Conservation (phyloP, 64 coral and sea anemone species). For the Stichodactyla helianthus region DNA sequence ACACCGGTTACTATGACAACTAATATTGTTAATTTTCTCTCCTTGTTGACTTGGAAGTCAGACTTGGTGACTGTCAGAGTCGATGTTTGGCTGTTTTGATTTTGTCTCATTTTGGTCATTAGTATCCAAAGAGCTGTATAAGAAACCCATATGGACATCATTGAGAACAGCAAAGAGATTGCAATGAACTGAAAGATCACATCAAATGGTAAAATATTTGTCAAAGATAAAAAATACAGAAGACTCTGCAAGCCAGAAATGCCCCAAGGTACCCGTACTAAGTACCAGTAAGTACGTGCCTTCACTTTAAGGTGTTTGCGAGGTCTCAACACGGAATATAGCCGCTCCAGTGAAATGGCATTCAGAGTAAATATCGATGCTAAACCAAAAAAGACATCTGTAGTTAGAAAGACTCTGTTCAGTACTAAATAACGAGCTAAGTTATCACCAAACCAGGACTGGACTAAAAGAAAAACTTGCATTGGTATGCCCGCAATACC, state of each 20-base stretch:
- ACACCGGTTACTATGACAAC: constrained; percentile 21
- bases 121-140: not conserved
- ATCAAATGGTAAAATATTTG: not conserved
- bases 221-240: not conserved
- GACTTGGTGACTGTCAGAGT: not conserved
- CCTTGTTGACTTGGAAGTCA: not conserved
- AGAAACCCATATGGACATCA: not conserved
- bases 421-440: constrained; percentile 16
- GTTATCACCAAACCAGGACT: not conserved
- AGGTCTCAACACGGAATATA: constrained; percentile 23
- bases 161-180: not conserved
- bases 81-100: not conserved
- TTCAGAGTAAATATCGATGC: constrained; percentile 67
- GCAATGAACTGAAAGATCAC: constrained; percentile 8
- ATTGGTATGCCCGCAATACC: constrained; percentile 44
- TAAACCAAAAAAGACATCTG: constrained; percentile 54
- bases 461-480: constrained; percentile 29
- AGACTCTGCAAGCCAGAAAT: not conserved
- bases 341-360: constrained; percentile 43
- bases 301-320: not conserved
- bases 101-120: not conserved
- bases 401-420: constrained; percentile 38
- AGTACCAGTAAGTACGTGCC: not conserved
- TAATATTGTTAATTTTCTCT: not conserved
- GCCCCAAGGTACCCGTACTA: not conserved